Evolutionary conservation across 2,888 invertebrate genomes (phyloP).

Genomic region (Thymelicus acteon): DNA sequence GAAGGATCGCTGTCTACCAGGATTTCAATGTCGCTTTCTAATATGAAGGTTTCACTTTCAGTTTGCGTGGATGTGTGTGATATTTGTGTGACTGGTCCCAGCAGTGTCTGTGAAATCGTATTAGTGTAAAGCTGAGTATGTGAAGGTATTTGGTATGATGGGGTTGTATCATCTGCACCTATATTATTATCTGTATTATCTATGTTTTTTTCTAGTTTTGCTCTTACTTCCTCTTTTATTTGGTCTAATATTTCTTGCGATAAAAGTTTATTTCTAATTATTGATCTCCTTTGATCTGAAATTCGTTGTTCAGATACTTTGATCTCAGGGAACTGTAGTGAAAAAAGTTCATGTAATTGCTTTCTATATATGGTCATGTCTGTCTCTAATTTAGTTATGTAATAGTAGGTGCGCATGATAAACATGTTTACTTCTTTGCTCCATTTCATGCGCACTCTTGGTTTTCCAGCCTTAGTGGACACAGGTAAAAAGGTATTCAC

Average conservation of each 20-base stretch:
- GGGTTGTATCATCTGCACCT: not conserved
- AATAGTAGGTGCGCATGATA: constrained; percentile 30
- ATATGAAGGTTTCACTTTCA: not conserved
- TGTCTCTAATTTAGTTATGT: constrained; percentile 31
- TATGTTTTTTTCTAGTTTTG: constrained; percentile 2
- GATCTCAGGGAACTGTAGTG: constrained; percentile 27
- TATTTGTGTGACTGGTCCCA: not conserved
- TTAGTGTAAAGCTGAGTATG: not conserved
- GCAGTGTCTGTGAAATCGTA: not conserved
- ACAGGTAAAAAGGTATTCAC: constrained; percentile 40
- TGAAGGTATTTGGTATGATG: constrained; percentile 4
- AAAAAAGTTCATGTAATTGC: constrained; percentile 22
- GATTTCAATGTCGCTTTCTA: too few relatives aligned
- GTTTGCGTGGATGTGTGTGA: constrained; percentile 6
- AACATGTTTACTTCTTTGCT: not conserved
- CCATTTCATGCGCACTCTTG: constrained; percentile 35
- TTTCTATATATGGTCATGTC: constrained; percentile 30
- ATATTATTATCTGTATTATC: not conserved
- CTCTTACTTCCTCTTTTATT: constrained; percentile 10
- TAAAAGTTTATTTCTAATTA: constrained; percentile 3
- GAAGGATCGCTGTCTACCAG: not conserved
- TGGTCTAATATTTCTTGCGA: not conserved
- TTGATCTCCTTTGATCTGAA: constrained; percentile 1
- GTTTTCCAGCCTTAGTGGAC: constrained; percentile 43
- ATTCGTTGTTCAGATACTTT: constrained; percentile 17